A percentile compares a stretch with the other conserved stretches of the same genome.
Evolutionary conservation across 2,888 invertebrate species (phyloP).

Genomic region (Lepas anatifera): DNA sequence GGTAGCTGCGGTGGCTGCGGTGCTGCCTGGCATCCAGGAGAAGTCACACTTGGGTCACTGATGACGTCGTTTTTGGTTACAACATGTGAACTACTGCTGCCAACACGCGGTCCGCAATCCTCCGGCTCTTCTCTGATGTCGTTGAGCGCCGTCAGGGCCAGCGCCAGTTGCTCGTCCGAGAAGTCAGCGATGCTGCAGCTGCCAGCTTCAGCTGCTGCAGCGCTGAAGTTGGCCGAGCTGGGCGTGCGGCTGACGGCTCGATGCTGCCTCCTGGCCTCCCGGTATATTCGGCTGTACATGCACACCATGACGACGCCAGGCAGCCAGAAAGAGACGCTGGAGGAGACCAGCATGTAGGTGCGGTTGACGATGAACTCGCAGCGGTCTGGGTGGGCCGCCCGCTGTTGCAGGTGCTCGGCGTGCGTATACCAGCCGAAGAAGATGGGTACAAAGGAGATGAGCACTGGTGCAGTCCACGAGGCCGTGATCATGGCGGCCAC

Average conservation of each 20-base stretch:
- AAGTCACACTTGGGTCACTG: too few relatives aligned
- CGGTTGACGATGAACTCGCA: conserved; percentile 23
- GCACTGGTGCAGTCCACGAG: conserved; percentile 40
- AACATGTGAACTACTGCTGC: too few relatives aligned
- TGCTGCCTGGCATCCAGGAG: too few relatives aligned
- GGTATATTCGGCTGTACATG: conserved; percentile 51
- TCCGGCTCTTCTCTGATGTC: too few relatives aligned
- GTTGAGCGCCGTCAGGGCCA: not conserved
- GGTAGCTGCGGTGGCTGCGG: not conserved
- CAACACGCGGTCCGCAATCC: not conserved
- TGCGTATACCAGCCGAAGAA: conserved; percentile 38
- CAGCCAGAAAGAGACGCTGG: conserved; percentile 24
- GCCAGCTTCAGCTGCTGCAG: too few relatives aligned
- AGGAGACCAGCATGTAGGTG: conserved; percentile 23
- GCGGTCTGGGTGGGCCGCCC: conserved; percentile 38
- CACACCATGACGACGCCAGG: conserved; percentile 25
- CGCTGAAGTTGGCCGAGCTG: not conserved
- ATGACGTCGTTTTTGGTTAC: too few relatives aligned
- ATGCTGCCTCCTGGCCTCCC: conserved; percentile 51
- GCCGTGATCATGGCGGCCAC: conserved; percentile 43
- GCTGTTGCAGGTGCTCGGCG: conserved; percentile 28
- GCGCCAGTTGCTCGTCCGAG: not conserved
- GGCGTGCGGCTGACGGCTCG: conserved; percentile 13
- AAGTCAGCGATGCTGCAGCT: not conserved
- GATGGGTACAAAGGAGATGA: conserved; percentile 43